Conservation (phyloP, 2,113 vertebrate species). For the Nycticryphes semicollaris region DNA sequence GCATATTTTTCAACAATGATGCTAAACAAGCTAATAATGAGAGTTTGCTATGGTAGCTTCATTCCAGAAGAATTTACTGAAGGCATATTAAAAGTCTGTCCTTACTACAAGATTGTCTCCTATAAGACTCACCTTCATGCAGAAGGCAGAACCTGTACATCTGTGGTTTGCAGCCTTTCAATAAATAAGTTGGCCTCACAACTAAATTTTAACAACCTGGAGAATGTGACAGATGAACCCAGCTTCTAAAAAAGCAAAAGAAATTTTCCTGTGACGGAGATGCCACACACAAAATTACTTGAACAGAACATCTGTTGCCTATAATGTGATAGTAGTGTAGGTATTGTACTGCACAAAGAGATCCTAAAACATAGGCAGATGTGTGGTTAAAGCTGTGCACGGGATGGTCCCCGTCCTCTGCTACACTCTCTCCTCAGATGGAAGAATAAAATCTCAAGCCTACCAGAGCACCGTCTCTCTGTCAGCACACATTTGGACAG, state of each 20-base stretch:
- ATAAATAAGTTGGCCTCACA: not conserved
- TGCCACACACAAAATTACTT: not conserved
- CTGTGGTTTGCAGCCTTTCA: not conserved
- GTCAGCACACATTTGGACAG: constrained; percentile 12
- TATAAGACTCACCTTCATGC: not conserved
- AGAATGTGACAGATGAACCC: not conserved
- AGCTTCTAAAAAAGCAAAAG: not conserved
- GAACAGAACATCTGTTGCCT: constrained; percentile 31
- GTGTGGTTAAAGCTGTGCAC: not conserved
- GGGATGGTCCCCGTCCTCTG: not conserved
- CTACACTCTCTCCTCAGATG: not conserved
- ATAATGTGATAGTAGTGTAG: not conserved
- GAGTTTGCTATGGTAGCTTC: not conserved
- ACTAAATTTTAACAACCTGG: not conserved
- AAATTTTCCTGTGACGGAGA: not conserved
- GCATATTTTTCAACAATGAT: not conserved
- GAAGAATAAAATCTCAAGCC: not conserved
- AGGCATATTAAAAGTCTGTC: not conserved
- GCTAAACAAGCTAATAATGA: not conserved
- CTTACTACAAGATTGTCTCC: not conserved
- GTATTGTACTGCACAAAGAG: not conserved
- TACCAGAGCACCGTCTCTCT: not conserved
- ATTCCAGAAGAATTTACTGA: not conserved
- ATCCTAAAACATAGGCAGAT: constrained; percentile 31
- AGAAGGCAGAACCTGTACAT: not conserved